Conservation (phyloP, 2,797 vertebrate genomes). For the Poeciliopsis turneri region DNA sequence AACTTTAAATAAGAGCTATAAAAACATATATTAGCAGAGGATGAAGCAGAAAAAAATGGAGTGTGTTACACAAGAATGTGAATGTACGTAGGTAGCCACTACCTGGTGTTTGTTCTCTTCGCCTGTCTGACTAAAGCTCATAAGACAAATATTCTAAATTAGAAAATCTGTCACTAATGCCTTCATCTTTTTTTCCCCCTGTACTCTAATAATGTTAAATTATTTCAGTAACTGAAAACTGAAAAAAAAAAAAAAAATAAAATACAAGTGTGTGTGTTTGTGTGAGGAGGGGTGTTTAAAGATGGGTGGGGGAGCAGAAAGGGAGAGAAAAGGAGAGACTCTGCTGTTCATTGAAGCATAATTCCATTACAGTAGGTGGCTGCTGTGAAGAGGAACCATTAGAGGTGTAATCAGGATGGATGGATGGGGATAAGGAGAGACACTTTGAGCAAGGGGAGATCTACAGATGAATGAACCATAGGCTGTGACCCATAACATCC, state of each 20-base stretch:
- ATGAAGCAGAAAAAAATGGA: constrained; percentile 26
- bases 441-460: constrained; percentile 48
- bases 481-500: constrained; percentile 59
- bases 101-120: constrained; percentile 26
- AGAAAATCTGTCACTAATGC: constrained; percentile 42
- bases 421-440: constrained; percentile 62
- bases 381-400: constrained; percentile 77
- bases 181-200: background rate
- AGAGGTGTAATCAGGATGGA: constrained; percentile 76
- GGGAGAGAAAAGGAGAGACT: constrained; percentile 36
- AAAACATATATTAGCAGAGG: constrained; percentile 31
- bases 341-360: constrained; percentile 74
- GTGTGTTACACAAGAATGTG: constrained; percentile 16
- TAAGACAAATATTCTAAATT: constrained; percentile 44
- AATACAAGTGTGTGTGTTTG: background rate
- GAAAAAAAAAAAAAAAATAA: background rate
- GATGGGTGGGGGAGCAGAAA: background rate
- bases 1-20: constrained; percentile 38
- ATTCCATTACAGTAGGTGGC: constrained; percentile 75
- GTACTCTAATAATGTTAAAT: constrained; percentile 28
- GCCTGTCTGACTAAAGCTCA: constrained; percentile 28
- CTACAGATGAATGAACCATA: constrained; percentile 58
- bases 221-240: constrained; percentile 50
- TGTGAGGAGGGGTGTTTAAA: constrained; percentile 4
- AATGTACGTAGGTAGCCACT: constrained; percentile 21